Base-by-base conservation (phyloP, 1,140 invertebrate species). In the Hyphantria cunea region DNA sequence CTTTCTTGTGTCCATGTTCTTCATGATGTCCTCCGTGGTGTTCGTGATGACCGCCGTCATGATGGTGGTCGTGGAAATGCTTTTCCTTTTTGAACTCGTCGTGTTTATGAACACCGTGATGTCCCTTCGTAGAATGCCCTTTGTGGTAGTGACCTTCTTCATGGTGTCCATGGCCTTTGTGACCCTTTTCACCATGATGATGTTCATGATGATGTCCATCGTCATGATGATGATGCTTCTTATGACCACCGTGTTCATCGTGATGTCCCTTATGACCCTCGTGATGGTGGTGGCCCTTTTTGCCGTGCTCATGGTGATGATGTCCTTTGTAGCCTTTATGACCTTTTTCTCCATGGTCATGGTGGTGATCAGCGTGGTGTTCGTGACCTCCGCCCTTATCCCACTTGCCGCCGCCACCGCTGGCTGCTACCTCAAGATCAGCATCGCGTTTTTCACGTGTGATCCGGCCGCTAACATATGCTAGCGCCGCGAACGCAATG, bases 221-320 rank as follows among this genome's bases (percentile, higher is more conserved):
- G 47, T 94, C 93, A 67, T 96, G 94, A 66, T 96, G 94, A 68
- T 95, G 94, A 44, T 93, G 92, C 72, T 96, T 95, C 74, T 95
- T 94, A 67, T 95, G 94, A 0, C 95, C 95, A 17, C 93, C 93
- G 62, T 96, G 93, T 59, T 95, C 94, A 42, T 93, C 92, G 73
- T 96, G 93, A 69, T 95, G 94, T 7, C 93, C 93, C 50, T 93
- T 93, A 58, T 95, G 92, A 33, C 94, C 92, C 71, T 94, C 93
- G 75, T 95, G 94, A 44, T 94, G 94, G 69, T 95, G 93, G 72
- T 96, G 94, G 0, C 94, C 95, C 70, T 96, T 94, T 44, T 93
- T 92, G 8, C 93, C 94, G 59, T 94, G 93, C 68, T 95, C 93
- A 66, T 92, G 93, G 64, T 95, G 94, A 68, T 95, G 94, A 34